phyloP scores from a whole-genome alignment of 2,888 invertebrate species.

The Palloptera scutellata region DNA sequence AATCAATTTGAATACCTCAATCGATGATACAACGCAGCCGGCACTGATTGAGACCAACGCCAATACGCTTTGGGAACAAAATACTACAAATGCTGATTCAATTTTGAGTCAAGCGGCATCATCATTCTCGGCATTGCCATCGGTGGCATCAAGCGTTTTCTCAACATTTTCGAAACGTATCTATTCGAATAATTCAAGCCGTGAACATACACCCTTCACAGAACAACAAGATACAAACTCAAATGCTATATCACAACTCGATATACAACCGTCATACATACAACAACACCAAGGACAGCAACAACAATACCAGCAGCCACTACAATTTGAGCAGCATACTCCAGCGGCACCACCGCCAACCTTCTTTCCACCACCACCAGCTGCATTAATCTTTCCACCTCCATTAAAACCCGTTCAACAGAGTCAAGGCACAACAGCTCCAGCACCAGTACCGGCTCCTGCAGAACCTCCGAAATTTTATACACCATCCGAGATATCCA shows the following conservation, averaged over 20 bases:
- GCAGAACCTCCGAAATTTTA: slow-evolving; percentile 59
- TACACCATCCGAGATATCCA: slow-evolving; percentile 56
- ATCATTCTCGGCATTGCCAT: slow-evolving; percentile 68
- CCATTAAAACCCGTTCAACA: neutral
- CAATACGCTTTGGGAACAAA: slow-evolving; percentile 49
- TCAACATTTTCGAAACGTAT: slow-evolving; percentile 67
- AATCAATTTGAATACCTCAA: slow-evolving; percentile 64
- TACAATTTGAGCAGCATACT: slow-evolving; percentile 16
- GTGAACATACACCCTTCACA: slow-evolving; percentile 40
- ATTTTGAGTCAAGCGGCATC: slow-evolving; percentile 60
- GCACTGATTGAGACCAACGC: slow-evolving; percentile 48
- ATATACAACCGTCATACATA: slow-evolving; percentile 55
- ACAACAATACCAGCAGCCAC: slow-evolving; percentile 68
- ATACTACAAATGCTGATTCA: slow-evolving; percentile 47
- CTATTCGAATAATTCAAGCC: slow-evolving; percentile 50
- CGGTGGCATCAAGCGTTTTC: slow-evolving; percentile 72
- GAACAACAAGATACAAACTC: slow-evolving; percentile 43
- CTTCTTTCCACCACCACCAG: neutral
- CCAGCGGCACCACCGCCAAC: slow-evolving; percentile 27
- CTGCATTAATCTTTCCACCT: neutral
- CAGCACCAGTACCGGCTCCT: slow-evolving; percentile 17
- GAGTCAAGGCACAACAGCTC: neutral
- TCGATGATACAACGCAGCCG: slow-evolving; percentile 44
- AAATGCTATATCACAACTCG: slow-evolving; percentile 46
- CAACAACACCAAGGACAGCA: slow-evolving; percentile 53